Percentiles rank a stretch among this genome's conserved stretches.
phyloP scores from a whole-genome alignment of 2,888 invertebrate species.

The Eupithecia pulchellata region DNA sequence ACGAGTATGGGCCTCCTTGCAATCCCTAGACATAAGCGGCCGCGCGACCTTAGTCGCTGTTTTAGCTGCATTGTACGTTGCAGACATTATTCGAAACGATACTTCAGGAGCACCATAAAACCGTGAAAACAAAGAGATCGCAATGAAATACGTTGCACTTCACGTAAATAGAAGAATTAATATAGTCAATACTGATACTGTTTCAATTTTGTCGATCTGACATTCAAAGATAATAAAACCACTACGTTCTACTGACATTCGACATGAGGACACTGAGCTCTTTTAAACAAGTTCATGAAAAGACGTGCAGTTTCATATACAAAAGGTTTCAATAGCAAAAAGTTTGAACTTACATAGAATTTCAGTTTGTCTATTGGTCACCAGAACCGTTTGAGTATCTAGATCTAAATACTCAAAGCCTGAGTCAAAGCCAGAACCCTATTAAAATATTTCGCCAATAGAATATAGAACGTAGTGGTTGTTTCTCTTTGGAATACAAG shows the following conservation, averaged over 20 bases:
- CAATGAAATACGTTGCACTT: not conserved
- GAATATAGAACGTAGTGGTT: no score
- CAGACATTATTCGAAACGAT: slow-evolving; percentile 33
- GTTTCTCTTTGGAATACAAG: no score
- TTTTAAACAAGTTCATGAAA: no score
- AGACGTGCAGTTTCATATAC: no score
- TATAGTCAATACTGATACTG: not conserved
- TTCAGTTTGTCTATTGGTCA: not conserved
- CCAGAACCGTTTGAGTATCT: no score
- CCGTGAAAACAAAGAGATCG: not conserved
- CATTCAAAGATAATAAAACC: no score
- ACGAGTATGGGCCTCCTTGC: slow-evolving; percentile 90
- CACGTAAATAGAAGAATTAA: not conserved
- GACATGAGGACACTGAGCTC: no score
- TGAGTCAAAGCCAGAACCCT: no score
- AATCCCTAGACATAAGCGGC: slow-evolving; percentile 93
- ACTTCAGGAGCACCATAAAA: not conserved
- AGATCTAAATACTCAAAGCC: no score
- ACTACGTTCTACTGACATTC: no score
- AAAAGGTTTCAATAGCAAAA: no score
- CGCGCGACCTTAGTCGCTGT: slow-evolving; percentile 87
- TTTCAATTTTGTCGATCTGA: not conserved
- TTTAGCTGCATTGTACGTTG: slow-evolving; percentile 46
- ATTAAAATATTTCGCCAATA: slow-evolving; percentile 4
- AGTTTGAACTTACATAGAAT: no score